Evolutionary conservation across 2,888 invertebrate species (phyloP).

Genomic region (Endotricha flammealis): DNA sequence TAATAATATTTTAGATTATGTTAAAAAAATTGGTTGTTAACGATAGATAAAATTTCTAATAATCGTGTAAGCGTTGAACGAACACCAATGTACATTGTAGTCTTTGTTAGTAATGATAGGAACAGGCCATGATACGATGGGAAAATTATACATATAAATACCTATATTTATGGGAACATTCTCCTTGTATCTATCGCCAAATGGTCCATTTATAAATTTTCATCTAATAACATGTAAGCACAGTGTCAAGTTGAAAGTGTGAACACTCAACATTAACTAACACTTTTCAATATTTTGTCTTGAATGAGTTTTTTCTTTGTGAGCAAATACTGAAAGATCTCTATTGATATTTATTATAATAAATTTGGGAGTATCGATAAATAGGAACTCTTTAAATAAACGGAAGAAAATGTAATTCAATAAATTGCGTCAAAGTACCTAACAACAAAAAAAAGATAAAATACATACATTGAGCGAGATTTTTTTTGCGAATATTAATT

Average conservation of each 20-base stretch:
- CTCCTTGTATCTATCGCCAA: slow-evolving; percentile 41
- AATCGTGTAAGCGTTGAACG: too few species aligned
- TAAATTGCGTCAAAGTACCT: too few species aligned
- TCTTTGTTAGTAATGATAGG: slow-evolving; percentile 52
- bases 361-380: too few species aligned
- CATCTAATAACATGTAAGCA: slow-evolving; percentile 47
- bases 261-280: slow-evolving; percentile 22
- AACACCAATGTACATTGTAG: slow-evolving; percentile 14
- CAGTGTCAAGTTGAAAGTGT: slow-evolving; percentile 24
- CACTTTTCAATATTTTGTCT: not conserved
- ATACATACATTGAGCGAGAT: too few species aligned
- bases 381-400: too few species aligned
- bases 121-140: slow-evolving; percentile 67
- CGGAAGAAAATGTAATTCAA: too few species aligned
- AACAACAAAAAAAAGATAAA: too few species aligned
- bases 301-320: slow-evolving; percentile 3
- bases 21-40: too few species aligned
- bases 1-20: too few species aligned
- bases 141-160: slow-evolving; percentile 65
- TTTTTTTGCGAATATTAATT: too few species aligned
- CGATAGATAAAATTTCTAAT: too few species aligned
- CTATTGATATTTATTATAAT: too few species aligned
- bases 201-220: slow-evolving; percentile 44
- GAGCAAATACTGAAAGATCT: slow-evolving; percentile 14
- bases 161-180: slow-evolving; percentile 49